Base-by-base conservation (phyloP, 2,797 vertebrate genomes). In the Hylomyscus alleni region DNA sequence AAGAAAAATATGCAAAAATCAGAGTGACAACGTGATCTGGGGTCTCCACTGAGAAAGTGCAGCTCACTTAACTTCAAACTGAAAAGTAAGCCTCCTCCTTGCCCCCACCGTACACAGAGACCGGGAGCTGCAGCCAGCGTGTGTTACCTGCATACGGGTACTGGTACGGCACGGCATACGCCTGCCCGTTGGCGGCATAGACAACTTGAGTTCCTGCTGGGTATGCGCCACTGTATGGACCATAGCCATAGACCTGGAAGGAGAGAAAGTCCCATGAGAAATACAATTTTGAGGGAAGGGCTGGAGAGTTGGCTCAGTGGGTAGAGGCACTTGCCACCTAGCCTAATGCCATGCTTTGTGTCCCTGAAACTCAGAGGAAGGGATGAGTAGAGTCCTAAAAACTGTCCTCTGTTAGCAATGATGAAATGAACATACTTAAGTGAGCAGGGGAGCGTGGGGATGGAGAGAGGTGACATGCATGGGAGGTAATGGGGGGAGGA, bases 101-200 rank as follows among this genome's bases (percentile, higher is more conserved):
- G 34, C 0, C 11, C 13, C 7, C 15, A 44, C 9, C 56, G 17
- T 44, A 78, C 5, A 40, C 54, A 29, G 15, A 91, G 87, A 62
- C n/a, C 52, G 34, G 14, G 22, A 6, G 40, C 4, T 0, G 65
- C 69, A 20, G 50, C 50, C n/a, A 34, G 34, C 4, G 0, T 0
- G 0, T 75, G 15, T 98, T 98, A 99, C 99, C 99, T 99, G 98
- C 99, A 97, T 99, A 98, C 6, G 99, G 99, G 89, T 99, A 99
- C 37, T 99, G 99, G 94, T 99, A 99, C 26, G 99, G 98, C 89
- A 99, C 98, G 8, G 99, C 98, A 54, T 99, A 99, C 1, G 99
- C 99, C 97, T 99, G 99, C 69, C 99, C 99, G 0, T 98, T 99
- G 54, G 99, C 98, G 80, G 99, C 97, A 94, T 99, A 99, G 31